Base-by-base conservation (phyloP, 2,113 vertebrate species). In the Cyprinodon brontotheroides region DNA sequence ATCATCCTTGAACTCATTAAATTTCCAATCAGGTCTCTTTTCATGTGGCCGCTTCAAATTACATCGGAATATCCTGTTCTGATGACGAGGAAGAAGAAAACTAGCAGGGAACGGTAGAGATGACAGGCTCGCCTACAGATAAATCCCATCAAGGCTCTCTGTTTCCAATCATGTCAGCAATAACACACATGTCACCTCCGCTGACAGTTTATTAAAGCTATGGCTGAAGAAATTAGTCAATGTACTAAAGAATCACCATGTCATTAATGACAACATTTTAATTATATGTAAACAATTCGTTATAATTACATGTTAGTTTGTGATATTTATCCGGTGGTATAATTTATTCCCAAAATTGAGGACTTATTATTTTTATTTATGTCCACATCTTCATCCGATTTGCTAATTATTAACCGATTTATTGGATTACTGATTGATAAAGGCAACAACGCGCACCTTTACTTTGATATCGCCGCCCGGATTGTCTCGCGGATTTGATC, bases 401-500 rank as follows among this genome's bases (percentile, higher is more conserved):
- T 37, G 40, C 40, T 64, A 4, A 64, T 64, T 39, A 64, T 37
- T 64, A 17, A 64, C 17, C 40, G 22, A 89, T 72, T 45, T 45
- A 45, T 45, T n/a, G 17, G 20, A 57, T 57, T 9, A n/a, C 50
- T 88, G 82, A 87, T 57, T 48, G 87, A 57, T 57, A 76, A 38
- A 87, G 84, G 81, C 89, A 70, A 79, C 79, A 87, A 75, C 84
- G 61, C 83, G 76, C 39, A 71, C 74, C 41, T 48, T 40, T 71
- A 75, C 92, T 94, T 92, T 93, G 90, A 93, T 93, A 76, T 79
- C 74, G 74, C 81, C 78, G 85, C 71, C 85, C 86, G 65, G 84
- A 86, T 92, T 90, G 87, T 89, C 87, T 79, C 79, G 59, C 83
- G 86, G 91, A 90, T 93, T 93, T 91, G 91, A 92, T 92, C 87